These are phyloP conservation scores for Antennarius maculatus DNA, from an alignment of 2,797 vertebrate species.

Conservation along the genomic window DNA sequence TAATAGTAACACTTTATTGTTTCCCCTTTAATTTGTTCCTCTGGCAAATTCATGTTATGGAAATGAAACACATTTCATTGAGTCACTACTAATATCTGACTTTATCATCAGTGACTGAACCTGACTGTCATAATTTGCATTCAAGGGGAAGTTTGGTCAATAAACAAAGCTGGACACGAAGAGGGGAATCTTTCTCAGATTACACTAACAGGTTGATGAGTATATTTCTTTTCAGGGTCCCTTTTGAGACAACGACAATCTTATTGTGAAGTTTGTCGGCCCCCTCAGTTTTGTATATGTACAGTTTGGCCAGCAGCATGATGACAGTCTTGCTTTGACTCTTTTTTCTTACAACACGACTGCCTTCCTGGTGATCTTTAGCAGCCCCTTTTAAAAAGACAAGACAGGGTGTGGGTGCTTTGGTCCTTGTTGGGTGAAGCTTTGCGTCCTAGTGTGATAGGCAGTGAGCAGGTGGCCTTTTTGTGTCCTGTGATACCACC, in stretches of 20 bases:
- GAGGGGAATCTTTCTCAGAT: slow-evolving; percentile 39
- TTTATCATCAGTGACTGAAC: neutral
- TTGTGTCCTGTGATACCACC: neutral
- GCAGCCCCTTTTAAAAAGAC: slow-evolving; percentile 24
- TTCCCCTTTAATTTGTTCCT: slow-evolving; percentile 29
- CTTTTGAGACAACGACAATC: slow-evolving; percentile 23
- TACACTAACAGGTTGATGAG: slow-evolving; percentile 19
- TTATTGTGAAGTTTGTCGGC: slow-evolving; percentile 17
- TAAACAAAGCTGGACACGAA: slow-evolving; percentile 25
- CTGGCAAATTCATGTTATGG: slow-evolving; percentile 27
- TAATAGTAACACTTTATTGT: neutral
- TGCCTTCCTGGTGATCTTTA: slow-evolving; percentile 15
- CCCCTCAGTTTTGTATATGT: slow-evolving; percentile 35
- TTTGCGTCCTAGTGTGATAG: slow-evolving; percentile 7
- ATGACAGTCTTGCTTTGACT: neutral
- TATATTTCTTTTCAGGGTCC: slow-evolving; percentile 7
- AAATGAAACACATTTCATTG: slow-evolving; percentile 7
- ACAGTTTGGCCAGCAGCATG: slow-evolving; percentile 36
- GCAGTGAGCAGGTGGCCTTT: neutral
- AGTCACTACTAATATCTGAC: neutral
- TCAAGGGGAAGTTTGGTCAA: slow-evolving; percentile 20
- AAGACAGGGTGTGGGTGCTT: slow-evolving; percentile 31
- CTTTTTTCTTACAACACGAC: no score
- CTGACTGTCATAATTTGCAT: slow-evolving; percentile 12
- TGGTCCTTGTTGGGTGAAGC: slow-evolving; percentile 60